These are phyloP conservation scores for Drosophila watanabei DNA, from an alignment of 1,140 invertebrate species.

Conservation along the genomic window DNA sequence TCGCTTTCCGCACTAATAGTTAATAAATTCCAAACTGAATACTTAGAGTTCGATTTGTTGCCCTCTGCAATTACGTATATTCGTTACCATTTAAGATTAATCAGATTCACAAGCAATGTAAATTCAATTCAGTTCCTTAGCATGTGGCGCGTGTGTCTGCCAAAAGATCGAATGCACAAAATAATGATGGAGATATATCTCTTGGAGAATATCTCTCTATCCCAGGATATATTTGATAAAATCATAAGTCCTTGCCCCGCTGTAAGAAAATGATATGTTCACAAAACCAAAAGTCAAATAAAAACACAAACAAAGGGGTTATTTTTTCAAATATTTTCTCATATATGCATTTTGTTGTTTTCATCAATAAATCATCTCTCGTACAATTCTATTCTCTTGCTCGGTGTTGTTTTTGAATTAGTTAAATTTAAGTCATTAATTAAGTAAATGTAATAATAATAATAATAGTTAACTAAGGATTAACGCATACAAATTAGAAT, in stretches of 20 bases:
- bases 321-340: constrained; percentile 76
- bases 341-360: constrained; percentile 72
- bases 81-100: constrained; percentile 72
- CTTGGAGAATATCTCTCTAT: constrained; percentile 13
- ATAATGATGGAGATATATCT: not conserved
- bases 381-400: constrained; percentile 53
- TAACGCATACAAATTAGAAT: constrained; percentile 81
- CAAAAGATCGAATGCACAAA: constrained; percentile 15
- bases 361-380: constrained; percentile 65
- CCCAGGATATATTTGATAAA: not conserved
- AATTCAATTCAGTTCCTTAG: constrained; percentile 80
- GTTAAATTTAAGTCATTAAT: constrained; percentile 78
- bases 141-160: constrained; percentile 24
- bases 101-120: constrained; percentile 57
- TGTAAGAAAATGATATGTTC: constrained; percentile 38
- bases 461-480: constrained; percentile 80
- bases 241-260: constrained; percentile 16
- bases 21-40: constrained; percentile 57
- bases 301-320: constrained; percentile 52
- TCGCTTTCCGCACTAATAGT: constrained; percentile 43
- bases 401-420: constrained; percentile 63
- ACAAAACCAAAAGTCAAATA: constrained; percentile 56
- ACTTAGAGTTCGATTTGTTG: constrained; percentile 77
- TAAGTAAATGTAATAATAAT: constrained; percentile 79
- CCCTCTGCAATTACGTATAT: constrained; percentile 79